Evolutionary conservation across 2,888 invertebrate species (phyloP).

Genomic region (Arrhopalites spinosus): DNA sequence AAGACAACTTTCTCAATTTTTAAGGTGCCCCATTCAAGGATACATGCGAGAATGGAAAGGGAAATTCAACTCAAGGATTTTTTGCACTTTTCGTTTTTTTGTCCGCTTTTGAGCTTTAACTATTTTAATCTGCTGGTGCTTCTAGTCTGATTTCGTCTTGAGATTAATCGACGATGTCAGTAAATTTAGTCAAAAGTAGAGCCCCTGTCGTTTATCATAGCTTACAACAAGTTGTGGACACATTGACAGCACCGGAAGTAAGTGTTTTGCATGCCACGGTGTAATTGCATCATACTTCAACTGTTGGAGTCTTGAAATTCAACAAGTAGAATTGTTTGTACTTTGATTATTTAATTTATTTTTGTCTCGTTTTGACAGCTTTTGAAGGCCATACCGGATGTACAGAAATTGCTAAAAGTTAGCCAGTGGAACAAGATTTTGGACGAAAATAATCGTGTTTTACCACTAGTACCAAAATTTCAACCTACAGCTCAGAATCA

Average conservation of each 20-base stretch:
- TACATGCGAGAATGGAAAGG: too few relatives aligned
- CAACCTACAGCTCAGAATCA: constrained; percentile 50
- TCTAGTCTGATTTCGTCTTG: too few relatives aligned
- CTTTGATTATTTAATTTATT: background rate
- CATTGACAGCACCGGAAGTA: constrained; percentile 50
- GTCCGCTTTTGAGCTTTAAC: too few relatives aligned
- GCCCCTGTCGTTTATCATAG: constrained; percentile 51
- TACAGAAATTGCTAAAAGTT: constrained; percentile 51
- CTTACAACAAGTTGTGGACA: constrained; percentile 49
- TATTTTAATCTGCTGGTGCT: too few relatives aligned
- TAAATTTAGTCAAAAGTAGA: background rate
- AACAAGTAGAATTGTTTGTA: background rate
- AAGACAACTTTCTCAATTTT: too few relatives aligned
- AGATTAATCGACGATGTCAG: too few relatives aligned
- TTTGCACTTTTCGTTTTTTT: too few relatives aligned
- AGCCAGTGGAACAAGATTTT: constrained; percentile 46
- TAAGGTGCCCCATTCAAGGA: too few relatives aligned
- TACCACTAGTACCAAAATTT: constrained; percentile 37
- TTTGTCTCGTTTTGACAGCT: constrained; percentile 43
- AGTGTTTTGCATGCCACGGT: background rate
- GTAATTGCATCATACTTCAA: background rate
- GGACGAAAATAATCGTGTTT: constrained; percentile 37
- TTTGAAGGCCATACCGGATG: constrained; percentile 40
- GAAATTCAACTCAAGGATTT: too few relatives aligned
- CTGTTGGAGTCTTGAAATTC: background rate